phyloP scores from a whole-genome alignment of 2,797 vertebrate genomes.

The Lemur catta region DNA sequence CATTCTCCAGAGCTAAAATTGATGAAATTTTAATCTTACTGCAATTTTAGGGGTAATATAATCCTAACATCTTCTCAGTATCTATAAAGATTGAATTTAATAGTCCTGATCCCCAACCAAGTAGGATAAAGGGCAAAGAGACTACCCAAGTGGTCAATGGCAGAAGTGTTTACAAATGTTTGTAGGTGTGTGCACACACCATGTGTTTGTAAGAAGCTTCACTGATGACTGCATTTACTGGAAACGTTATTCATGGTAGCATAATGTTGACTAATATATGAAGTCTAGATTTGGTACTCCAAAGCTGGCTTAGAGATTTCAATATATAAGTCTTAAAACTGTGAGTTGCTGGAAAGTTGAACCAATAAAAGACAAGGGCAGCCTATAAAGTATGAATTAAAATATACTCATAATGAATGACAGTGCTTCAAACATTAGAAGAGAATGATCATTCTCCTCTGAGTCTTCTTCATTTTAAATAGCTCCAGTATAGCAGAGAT shows the following conservation, averaged over 20 bases:
- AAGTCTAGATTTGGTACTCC: neutral
- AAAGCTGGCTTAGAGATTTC: neutral
- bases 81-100: neutral
- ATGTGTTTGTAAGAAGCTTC: neutral
- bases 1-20: neutral
- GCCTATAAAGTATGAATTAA: neutral
- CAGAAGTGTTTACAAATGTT: neutral
- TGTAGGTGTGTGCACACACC: neutral
- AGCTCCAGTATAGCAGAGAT: neutral
- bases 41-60: neutral
- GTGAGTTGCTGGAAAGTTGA: neutral
- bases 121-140: neutral
- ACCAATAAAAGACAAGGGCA: neutral
- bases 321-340: neutral
- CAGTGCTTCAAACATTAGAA: neutral
- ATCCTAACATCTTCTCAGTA: neutral
- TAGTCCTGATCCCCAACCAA: neutral
- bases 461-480: neutral
- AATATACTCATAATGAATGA: neutral
- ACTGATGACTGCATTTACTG: neutral
- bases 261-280: neutral
- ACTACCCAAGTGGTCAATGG: neutral
- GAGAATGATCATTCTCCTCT: neutral
- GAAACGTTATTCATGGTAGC: neutral
- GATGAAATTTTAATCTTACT: neutral